These are phyloP conservation scores for Didymodactylos carnosus DNA, from an alignment of 2,888 invertebrate species.

Conservation along the genomic window DNA sequence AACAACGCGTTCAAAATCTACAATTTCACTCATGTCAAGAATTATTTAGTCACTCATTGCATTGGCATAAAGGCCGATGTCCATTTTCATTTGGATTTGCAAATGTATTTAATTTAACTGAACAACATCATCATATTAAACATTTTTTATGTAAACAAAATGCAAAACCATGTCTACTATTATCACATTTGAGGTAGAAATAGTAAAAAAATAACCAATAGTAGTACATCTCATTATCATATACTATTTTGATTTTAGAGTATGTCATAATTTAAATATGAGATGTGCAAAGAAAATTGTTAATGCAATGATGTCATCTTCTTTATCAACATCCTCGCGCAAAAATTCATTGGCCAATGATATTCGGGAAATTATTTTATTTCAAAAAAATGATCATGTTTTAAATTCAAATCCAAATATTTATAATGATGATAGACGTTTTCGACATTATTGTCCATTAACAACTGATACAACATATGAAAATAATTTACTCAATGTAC, in stretches of 20 bases:
- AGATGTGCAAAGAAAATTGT: neutral
- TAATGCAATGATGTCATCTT: neutral
- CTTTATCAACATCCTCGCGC: neutral
- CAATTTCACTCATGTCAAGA: neutral
- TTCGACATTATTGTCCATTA: neutral
- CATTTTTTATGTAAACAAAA: neutral
- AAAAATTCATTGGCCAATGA: neutral
- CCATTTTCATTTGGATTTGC: neutral
- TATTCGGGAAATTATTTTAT: neutral
- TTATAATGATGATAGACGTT: neutral
- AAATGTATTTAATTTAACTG: neutral
- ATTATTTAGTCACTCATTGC: neutral
- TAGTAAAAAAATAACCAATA: no score
- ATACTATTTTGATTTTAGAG: no score
- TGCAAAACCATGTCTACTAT: neutral
- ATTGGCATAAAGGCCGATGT: neutral
- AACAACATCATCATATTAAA: neutral
- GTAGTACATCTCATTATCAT: no score
- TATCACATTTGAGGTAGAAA: neutral
- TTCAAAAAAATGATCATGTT: neutral
- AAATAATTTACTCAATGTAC: neutral
- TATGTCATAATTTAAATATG: neutral
- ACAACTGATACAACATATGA: neutral
- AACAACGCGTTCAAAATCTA: no score
- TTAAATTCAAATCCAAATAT: neutral